A percentile compares a stretch with the other conserved stretches of the same genome.
phyloP scores from a whole-genome alignment of 2,888 invertebrate genomes.

The Phyllotreta cruciferae region DNA sequence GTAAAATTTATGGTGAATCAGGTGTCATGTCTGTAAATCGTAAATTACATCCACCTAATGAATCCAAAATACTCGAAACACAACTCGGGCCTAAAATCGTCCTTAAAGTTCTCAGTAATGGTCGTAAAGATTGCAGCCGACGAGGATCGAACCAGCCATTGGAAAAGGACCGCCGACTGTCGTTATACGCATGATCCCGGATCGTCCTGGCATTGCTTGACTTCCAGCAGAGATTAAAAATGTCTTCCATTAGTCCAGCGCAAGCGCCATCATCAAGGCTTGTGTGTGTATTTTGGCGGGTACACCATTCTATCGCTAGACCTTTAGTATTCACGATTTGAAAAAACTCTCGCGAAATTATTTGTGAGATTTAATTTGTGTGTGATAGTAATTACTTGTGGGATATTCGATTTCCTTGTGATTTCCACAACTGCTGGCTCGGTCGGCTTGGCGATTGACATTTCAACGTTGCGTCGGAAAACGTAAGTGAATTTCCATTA shows the following conservation, averaged over 20 bases:
- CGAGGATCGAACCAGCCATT: slow-evolving; percentile 9
- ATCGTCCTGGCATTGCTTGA: slow-evolving; percentile 48
- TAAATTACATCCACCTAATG: slow-evolving; percentile 57
- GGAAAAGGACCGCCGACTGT: slow-evolving; percentile 22
- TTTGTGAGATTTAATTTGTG: slow-evolving; percentile 47
- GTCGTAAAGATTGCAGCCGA: slow-evolving; percentile 36
- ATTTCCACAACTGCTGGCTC: neutral
- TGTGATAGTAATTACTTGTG: slow-evolving; percentile 48
- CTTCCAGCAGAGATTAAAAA: slow-evolving; percentile 36
- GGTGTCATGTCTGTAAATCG: slow-evolving; percentile 53
- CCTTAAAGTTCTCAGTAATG: slow-evolving; percentile 50
- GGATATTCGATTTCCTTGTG: neutral
- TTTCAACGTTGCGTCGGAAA: slow-evolving; percentile 31
- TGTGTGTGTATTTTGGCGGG: slow-evolving; percentile 55
- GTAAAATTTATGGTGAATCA: slow-evolving; percentile 42
- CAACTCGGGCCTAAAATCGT: slow-evolving; percentile 48
- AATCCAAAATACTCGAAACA: slow-evolving; percentile 53
- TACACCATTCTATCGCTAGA: slow-evolving; percentile 54
- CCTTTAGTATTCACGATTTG: slow-evolving; percentile 53
- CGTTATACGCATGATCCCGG: slow-evolving; percentile 49
- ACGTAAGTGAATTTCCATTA: slow-evolving; percentile 3
- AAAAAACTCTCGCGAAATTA: slow-evolving; percentile 45
- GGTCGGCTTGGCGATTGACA: too few species aligned
- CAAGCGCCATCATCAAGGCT: slow-evolving; percentile 53
- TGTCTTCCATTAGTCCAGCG: slow-evolving; percentile 46